Conservation (phyloP, 2,888 invertebrate species). For the Athetis lepigone region DNA sequence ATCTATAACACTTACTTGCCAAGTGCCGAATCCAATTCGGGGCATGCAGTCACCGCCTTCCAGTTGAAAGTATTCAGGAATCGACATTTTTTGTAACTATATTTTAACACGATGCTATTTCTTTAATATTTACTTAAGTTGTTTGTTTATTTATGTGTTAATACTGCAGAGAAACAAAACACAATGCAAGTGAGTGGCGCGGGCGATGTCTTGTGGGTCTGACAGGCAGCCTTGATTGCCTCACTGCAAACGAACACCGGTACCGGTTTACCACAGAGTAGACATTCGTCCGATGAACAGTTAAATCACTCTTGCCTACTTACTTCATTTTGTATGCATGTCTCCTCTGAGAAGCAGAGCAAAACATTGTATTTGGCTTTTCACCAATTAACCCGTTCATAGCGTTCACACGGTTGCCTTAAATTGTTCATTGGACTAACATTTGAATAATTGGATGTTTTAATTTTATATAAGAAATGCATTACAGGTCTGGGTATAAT, state of each 20-base stretch:
- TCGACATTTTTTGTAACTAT: conserved; percentile 70
- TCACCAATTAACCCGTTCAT: not conserved
- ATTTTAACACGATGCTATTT: conserved; percentile 2
- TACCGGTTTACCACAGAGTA: conserved; percentile 64
- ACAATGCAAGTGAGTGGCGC: conserved; percentile 69
- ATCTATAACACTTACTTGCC: conserved; percentile 91
- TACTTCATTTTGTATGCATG: conserved; percentile 19
- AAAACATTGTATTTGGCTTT: conserved; percentile 23
- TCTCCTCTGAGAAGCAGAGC: conserved; percentile 30
- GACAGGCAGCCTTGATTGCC: conserved; percentile 60
- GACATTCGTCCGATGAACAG: conserved; percentile 45
- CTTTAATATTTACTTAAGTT: not conserved
- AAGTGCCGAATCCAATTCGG: conserved; percentile 94
- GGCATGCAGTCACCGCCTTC: conserved; percentile 92
- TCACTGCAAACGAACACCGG: conserved; percentile 28
- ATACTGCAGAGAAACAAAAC: conserved; percentile 58
- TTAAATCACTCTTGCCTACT: conserved; percentile 19
- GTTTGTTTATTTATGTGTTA: conserved; percentile 56
- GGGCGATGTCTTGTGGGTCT: conserved; percentile 28
- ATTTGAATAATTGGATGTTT: not conserved
- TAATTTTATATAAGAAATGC: not conserved
- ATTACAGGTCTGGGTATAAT: not conserved
- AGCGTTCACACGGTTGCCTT: conserved; percentile 20
- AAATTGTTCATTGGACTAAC: not conserved
- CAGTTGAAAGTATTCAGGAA: conserved; percentile 78